These are phyloP conservation scores for Oriolus oriolus DNA, from an alignment of 2,113 vertebrate species.

Conservation along the genomic window DNA sequence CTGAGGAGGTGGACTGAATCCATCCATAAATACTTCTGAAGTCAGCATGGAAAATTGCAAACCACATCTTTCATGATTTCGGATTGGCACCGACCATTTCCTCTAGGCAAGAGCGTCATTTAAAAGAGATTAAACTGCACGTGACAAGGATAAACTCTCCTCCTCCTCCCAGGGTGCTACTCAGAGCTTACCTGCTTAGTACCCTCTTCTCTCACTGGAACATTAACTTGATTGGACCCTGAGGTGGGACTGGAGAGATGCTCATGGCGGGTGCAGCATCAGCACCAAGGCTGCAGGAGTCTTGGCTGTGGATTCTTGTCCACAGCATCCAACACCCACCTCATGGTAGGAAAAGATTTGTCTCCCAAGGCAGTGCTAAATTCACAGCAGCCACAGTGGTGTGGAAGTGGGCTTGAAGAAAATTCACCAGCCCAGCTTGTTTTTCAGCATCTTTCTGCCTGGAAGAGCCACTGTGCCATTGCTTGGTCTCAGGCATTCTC, in stretches of 20 bases:
- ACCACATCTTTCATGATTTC: neutral
- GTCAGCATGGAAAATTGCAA: neutral
- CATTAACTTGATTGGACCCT: neutral
- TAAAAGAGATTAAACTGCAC: neutral
- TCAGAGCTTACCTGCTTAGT: neutral
- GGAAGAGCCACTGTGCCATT: neutral
- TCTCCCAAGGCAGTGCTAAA: neutral
- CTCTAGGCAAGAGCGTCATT: neutral
- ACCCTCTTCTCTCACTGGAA: neutral
- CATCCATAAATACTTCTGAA: neutral
- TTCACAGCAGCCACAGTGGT: neutral
- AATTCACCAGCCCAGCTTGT: neutral
- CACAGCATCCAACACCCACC: neutral
- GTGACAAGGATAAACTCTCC: neutral
- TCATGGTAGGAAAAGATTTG: neutral
- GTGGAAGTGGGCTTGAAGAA: neutral
- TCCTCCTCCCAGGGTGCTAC: neutral
- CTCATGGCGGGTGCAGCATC: neutral
- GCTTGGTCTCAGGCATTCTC: neutral
- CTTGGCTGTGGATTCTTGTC: neutral
- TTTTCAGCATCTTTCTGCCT: neutral
- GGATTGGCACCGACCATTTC: neutral
- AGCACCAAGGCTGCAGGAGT: neutral
- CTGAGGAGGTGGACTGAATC: neutral
- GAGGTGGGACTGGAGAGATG: neutral